These are phyloP conservation scores for Neomorphus geoffroyi DNA, from an alignment of 2,797 vertebrate genomes.

Conservation along the genomic window DNA sequence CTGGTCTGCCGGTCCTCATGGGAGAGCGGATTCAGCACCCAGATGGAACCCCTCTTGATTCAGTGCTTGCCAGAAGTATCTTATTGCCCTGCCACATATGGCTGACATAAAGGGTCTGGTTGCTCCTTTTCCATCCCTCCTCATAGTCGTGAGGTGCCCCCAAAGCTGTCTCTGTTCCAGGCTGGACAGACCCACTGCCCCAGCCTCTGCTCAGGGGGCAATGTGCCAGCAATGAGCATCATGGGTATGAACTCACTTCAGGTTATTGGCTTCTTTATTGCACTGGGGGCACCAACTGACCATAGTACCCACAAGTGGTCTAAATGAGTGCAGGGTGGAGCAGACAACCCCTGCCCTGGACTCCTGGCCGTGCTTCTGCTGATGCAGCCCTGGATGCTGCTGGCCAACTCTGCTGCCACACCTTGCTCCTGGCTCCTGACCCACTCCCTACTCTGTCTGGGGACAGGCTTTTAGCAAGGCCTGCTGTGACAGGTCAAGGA, in stretches of 20 bases:
- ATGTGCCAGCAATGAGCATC: not conserved
- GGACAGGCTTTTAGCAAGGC: no score
- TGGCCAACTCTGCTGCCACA: rapidly evolving
- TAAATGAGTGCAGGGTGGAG: not conserved
- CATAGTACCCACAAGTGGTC: rapidly evolving
- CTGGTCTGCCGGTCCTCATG: not conserved
- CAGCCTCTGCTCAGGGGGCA: not conserved
- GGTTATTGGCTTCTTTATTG: not conserved
- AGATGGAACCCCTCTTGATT: not conserved
- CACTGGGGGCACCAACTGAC: not conserved
- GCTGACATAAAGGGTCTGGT: no score
- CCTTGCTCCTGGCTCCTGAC: not conserved
- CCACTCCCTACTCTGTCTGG: no score
- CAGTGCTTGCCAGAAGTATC: no score
- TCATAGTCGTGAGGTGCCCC: no score
- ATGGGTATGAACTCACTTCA: not conserved
- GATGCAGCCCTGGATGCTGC: not conserved
- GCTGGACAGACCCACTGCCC: not conserved
- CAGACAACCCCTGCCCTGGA: not conserved
- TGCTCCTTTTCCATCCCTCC: not conserved
- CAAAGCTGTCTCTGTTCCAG: rapidly evolving
- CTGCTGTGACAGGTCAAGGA: no score
- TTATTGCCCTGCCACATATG: rapidly evolving
- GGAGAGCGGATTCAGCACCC: not conserved
- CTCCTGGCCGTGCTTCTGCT: not conserved